These are phyloP conservation scores for Sebastes nivosus DNA, from an alignment of 2,797 vertebrate genomes.

Conservation along the genomic window DNA sequence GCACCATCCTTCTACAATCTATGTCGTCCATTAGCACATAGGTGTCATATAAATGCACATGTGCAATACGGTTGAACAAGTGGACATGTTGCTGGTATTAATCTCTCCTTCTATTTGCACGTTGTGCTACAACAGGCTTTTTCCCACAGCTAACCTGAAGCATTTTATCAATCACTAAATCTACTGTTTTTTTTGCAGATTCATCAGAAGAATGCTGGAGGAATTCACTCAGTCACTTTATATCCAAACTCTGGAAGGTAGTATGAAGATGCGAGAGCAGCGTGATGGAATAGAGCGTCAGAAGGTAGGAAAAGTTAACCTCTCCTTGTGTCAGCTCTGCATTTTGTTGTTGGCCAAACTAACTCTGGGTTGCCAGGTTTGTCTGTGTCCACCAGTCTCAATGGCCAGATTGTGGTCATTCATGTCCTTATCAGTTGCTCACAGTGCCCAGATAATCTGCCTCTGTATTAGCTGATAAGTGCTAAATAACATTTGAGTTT, in stretches of 20 bases:
- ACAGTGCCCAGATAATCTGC: not conserved
- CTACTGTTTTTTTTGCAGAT: slow-evolving; percentile 13
- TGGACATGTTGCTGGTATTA: not conserved
- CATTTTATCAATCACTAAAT: not conserved
- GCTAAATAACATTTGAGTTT: not conserved
- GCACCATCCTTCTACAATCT: not conserved
- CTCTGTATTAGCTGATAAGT: not conserved
- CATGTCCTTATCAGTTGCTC: not conserved
- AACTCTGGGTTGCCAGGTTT: not conserved
- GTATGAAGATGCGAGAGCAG: not conserved
- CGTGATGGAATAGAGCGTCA: not conserved
- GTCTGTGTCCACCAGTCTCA: slow-evolving; percentile 6
- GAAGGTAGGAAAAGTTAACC: not conserved
- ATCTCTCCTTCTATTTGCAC: not conserved
- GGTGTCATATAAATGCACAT: not conserved
- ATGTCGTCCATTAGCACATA: not conserved
- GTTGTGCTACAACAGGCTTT: not conserved
- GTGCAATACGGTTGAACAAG: not conserved
- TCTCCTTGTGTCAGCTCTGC: not conserved
- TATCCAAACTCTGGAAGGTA: not conserved
- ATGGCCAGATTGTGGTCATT: not conserved
- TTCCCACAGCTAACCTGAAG: not conserved
- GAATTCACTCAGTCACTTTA: not conserved
- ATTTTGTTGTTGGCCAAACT: not conserved
- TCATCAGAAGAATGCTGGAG: not conserved